Conservation (phyloP, 2,797 vertebrate species). For the Sebastes baramenuke region DNA sequence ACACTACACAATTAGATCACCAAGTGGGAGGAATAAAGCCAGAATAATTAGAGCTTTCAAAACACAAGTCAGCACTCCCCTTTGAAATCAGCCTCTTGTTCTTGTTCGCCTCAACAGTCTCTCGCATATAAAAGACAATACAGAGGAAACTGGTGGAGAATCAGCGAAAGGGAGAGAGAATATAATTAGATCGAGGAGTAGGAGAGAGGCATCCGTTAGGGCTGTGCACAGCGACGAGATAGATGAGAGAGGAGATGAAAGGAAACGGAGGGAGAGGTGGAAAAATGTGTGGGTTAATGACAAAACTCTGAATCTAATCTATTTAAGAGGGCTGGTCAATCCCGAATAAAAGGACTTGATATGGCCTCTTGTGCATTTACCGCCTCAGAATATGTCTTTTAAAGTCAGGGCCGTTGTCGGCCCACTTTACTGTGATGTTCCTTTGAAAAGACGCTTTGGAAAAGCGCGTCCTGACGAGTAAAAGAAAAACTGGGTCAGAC, state of each 20-base stretch:
- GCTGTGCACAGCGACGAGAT: not conserved
- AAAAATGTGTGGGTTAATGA: slow-evolving; percentile 31
- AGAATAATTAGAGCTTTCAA: slow-evolving; percentile 38
- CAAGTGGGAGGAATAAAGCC: slow-evolving; percentile 21
- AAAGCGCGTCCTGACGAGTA: slow-evolving; percentile 10
- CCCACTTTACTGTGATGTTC: slow-evolving; percentile 24
- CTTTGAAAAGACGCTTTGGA: slow-evolving; percentile 26
- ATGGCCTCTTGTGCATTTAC: slow-evolving; percentile 22
- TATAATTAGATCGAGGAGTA: slow-evolving; percentile 51
- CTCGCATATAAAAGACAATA: slow-evolving; percentile 13
- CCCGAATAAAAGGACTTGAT: slow-evolving; percentile 20
- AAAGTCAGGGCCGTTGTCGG: slow-evolving; percentile 15
- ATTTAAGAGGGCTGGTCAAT: slow-evolving; percentile 39
- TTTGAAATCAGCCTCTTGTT: slow-evolving; percentile 57
- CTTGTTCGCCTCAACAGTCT: slow-evolving; percentile 9
- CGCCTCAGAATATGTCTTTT: slow-evolving; percentile 20
- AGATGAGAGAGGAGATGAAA: slow-evolving; percentile 56
- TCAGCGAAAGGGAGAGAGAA: slow-evolving; percentile 31
- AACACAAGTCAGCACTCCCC: slow-evolving; percentile 48
- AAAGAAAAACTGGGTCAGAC: slow-evolving; percentile 67
- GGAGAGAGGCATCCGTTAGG: slow-evolving; percentile 21
- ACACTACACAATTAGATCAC: slow-evolving; percentile 26
- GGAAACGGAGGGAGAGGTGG: slow-evolving; percentile 38
- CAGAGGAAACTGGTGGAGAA: slow-evolving; percentile 30
- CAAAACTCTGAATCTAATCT: slow-evolving; percentile 35